Evolutionary conservation across 1,140 invertebrate species (phyloP), one percentile per base, ranked within the genome.

Genomic region (Apis cerana): DNA sequence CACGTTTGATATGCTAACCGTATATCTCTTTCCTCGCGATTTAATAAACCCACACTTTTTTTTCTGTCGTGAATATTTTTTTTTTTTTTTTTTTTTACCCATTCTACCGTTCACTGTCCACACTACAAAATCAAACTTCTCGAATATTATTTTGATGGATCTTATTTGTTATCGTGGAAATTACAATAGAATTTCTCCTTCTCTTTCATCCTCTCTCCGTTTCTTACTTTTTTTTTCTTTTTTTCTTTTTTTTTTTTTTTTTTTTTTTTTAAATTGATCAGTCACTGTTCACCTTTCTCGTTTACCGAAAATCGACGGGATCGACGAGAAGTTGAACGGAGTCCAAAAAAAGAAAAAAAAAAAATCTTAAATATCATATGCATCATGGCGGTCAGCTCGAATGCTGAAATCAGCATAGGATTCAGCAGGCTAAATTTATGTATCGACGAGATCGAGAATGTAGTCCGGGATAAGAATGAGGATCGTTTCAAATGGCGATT

Each of bases 1-100:
- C 85, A 80, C 70, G 82, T 77, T 74, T 80, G 75, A 83, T 84
- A 85, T 84, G 76, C 69, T 85, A 76, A 61, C 71, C 19, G 56
- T 61, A 43, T 54, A 13, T 71, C 33, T 23, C 12, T 23, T 62
- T 23, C 19, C 52, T 70, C 48, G 52, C 75, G 43, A 69, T 82
- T 43, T 56, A 56, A 48, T 61, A 58, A 48, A 76, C 56, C 19
- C 27, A 19, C 52, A 48, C 43, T n/a, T 59, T 50, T 12, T 50
- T 61, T 33, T 61, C 56, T 10, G 23, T 9, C 21, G 23, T 12
- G 71, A 23, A n/a, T 27, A 27, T 8, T n/a, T 15, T 64, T 9
- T 67, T 17, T 56, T 17, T 54, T 27, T 68, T 3, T 72, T 4
- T 23, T 2, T 11, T 8, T 27, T 4, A 1, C 23, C 11, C 19